A percentile compares a stretch with the other conserved stretches of the same genome.
Conservation (phyloP, 2,888 invertebrate species). For the Cephus sareptanus region DNA sequence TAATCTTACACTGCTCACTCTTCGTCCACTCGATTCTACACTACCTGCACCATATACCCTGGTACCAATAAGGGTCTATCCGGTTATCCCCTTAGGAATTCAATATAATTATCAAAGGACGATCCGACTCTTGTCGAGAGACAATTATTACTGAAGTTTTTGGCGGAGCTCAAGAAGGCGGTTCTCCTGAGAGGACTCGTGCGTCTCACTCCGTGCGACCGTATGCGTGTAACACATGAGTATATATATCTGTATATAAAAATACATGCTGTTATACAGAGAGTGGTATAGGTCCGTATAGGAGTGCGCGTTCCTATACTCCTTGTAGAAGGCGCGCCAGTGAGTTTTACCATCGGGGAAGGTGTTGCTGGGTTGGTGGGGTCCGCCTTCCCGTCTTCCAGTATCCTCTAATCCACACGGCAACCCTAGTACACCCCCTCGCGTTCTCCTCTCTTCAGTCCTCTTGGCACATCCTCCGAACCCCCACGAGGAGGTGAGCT, state of each 20-base stretch:
- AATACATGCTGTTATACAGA: conserved; percentile 1
- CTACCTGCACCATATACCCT: not conserved
- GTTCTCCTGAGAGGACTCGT: conserved; percentile 40
- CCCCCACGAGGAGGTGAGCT: conserved; percentile 29
- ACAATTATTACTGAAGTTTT: conserved; percentile 67
- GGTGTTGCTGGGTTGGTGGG: conserved; percentile 57
- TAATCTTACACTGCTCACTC: not conserved
- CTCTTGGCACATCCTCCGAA: conserved; percentile 23
- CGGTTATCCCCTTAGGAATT: not conserved
- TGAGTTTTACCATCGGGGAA: conserved; percentile 36
- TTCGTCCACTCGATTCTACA: not conserved
- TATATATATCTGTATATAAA: conserved; percentile 5
- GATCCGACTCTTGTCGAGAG: conserved; percentile 59
- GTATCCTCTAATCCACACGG: conserved; percentile 51
- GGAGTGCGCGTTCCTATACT: not conserved
- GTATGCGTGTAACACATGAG: conserved; percentile 5
- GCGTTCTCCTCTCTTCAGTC: conserved; percentile 21
- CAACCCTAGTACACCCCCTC: conserved; percentile 46
- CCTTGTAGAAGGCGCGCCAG: conserved; percentile 8
- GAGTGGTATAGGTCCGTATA: conserved; percentile 9
- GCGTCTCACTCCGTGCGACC: conserved; percentile 17
- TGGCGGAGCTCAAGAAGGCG: conserved; percentile 58
- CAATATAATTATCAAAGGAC: conserved; percentile 13
- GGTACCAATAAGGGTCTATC: not conserved
- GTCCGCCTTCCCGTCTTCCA: conserved; percentile 49